Conservation (phyloP, 2,113 vertebrate genomes). For the Colaptes auratus region DNA sequence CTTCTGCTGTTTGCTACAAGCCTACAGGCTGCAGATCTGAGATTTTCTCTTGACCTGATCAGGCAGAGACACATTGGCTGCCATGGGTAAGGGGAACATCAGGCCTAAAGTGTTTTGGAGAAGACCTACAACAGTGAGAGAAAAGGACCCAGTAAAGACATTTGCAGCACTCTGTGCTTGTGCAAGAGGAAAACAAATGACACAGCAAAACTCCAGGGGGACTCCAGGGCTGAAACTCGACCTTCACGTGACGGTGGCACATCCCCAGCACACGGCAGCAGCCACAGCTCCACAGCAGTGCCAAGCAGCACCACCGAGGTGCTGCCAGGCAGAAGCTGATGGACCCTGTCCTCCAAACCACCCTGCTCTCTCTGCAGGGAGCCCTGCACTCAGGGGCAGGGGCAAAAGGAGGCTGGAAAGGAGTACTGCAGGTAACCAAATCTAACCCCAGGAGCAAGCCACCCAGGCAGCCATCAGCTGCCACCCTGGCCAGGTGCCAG, state of each 20-base stretch:
- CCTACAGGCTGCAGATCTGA: not conserved
- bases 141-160: not conserved
- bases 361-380: not conserved
- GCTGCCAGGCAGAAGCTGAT: not conserved
- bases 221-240: not conserved
- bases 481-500: not conserved
- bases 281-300: not conserved
- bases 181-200: not conserved
- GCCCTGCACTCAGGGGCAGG: not conserved
- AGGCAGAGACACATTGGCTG: not conserved
- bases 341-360: not conserved
- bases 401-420: not conserved
- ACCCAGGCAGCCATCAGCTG: not conserved
- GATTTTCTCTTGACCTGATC: not conserved
- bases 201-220: not conserved
- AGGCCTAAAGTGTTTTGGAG: not conserved
- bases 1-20: not conserved
- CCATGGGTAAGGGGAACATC: not conserved
- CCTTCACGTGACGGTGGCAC: not conserved
- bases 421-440: not conserved
- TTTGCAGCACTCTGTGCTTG: not conserved
- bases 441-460: not conserved
- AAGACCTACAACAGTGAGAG: not conserved
- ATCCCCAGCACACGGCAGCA: not conserved
- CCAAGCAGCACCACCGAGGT: not conserved